Conservation (phyloP, 2,797 vertebrate species). For the Pseudomugil gertrudae region DNA sequence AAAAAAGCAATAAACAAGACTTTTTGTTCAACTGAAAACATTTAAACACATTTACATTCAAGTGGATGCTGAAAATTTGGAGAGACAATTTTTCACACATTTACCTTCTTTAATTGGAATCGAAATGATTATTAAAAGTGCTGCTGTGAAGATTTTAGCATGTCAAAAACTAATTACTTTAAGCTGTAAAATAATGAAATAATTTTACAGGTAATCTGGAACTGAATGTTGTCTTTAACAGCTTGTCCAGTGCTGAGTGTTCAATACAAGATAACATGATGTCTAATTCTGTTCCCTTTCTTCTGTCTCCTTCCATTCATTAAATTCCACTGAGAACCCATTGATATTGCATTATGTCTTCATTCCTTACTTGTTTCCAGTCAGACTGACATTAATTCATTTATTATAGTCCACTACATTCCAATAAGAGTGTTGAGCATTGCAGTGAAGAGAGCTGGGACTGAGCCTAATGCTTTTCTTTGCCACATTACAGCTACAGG, state of each 20-base stretch:
- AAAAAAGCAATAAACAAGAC: no score
- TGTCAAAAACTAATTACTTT: not conserved
- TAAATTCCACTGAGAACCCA: conserved; percentile 22
- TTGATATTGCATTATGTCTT: conserved; percentile 50
- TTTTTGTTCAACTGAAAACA: no score
- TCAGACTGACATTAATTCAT: conserved; percentile 57
- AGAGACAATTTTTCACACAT: no score
- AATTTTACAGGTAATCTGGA: not conserved
- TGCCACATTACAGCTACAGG: conserved; percentile 45
- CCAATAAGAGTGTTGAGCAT: conserved; percentile 48
- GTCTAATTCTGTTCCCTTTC: not conserved
- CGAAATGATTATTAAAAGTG: not conserved
- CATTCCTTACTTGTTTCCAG: conserved; percentile 37
- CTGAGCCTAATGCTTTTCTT: conserved; percentile 56
- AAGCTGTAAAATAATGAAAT: not conserved
- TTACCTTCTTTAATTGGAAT: not conserved
- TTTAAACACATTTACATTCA: no score
- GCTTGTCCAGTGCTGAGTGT: no score
- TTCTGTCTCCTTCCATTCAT: conserved; percentile 12
- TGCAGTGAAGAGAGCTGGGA: conserved; percentile 48
- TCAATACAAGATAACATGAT: conserved; percentile 1
- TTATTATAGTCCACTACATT: conserved; percentile 53
- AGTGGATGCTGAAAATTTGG: no score
- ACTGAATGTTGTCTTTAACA: not conserved
- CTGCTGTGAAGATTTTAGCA: no score